These are phyloP conservation scores for Pedionomus torquatus DNA, from an alignment of 2,113 vertebrate species.

Conservation along the genomic window DNA sequence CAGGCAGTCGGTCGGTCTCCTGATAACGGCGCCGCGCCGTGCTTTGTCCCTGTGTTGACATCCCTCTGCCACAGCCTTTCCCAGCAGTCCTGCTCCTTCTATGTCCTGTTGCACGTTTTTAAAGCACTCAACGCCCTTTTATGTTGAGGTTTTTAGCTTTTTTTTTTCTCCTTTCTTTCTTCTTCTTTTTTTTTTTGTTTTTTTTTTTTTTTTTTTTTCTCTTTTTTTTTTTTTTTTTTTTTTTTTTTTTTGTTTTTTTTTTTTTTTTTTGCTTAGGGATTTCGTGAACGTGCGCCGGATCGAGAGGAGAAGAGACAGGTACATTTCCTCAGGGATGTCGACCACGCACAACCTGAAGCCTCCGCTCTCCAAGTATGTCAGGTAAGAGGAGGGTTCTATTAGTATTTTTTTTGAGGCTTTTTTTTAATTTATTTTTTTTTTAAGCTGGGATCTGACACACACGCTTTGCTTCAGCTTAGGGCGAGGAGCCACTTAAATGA, in stretches of 20 bases:
- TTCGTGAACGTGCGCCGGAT: constrained; percentile 95
- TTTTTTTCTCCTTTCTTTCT: too few species aligned
- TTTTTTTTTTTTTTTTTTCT: not conserved
- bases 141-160: too few species aligned
- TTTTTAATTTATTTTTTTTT: not conserved
- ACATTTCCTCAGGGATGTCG: constrained; percentile 91
- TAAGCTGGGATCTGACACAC: not conserved
- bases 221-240: too few species aligned
- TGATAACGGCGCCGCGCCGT: rapidly evolving
- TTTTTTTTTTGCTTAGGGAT: constrained; percentile 77
- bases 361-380: constrained; percentile 85
- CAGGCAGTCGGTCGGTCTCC: not conserved
- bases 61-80: not conserved
- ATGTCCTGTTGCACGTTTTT: not conserved
- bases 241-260: too few species aligned
- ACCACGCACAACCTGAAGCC: constrained; percentile 86
- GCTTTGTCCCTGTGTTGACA: not conserved
- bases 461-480: not conserved
- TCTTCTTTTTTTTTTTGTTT: not conserved
- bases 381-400: constrained; percentile 74
- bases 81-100: not conserved
- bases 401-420: too few species aligned
- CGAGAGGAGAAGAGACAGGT: constrained; percentile 89
- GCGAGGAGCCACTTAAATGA: not conserved
- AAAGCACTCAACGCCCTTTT: not conserved